These are phyloP conservation scores for Drosophila rhopaloa DNA, from an alignment of 1,140 invertebrate species.

Conservation along the genomic window DNA sequence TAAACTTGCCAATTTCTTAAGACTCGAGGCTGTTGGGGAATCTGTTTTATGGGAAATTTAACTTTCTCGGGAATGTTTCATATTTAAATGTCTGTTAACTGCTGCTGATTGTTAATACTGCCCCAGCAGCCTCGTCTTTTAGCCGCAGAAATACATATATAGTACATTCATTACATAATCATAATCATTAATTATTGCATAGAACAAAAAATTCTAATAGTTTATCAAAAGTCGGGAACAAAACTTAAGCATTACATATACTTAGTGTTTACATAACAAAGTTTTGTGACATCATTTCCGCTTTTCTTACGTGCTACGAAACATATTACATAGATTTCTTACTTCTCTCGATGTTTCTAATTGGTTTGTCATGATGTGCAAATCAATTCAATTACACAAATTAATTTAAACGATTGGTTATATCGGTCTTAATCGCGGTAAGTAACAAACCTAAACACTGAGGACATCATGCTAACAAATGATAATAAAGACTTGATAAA, in stretches of 20 bases:
- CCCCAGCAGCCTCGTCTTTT: constrained; percentile 21
- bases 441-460: constrained; percentile 49
- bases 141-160: constrained; percentile 33
- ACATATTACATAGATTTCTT: constrained; percentile 12
- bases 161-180: constrained; percentile 28
- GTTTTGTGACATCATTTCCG: constrained; percentile 40
- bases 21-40: constrained; percentile 12
- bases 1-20: constrained; percentile 29
- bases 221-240: constrained; percentile 12
- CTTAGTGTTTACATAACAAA: constrained; percentile 44
- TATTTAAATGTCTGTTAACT: constrained; percentile 16
- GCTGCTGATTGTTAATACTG: constrained; percentile 34
- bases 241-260: constrained; percentile 29
- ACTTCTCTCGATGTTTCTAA: constrained; percentile 7
- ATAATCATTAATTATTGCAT: constrained; percentile 16
- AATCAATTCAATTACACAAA: constrained; percentile 38
- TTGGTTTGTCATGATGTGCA: constrained; percentile 22
- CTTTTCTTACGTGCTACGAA: constrained; percentile 16
- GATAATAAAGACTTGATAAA: constrained; percentile 24
- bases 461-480: constrained; percentile 34
- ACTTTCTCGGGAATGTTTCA: constrained; percentile 32
- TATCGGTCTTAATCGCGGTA: constrained; percentile 25
- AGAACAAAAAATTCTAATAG: constrained; percentile 25
- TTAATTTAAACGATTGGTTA: constrained; percentile 8
- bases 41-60: constrained; percentile 10